These are phyloP conservation scores for Apis florea DNA, from an alignment of 1,140 invertebrate genomes.

Conservation along the genomic window DNA sequence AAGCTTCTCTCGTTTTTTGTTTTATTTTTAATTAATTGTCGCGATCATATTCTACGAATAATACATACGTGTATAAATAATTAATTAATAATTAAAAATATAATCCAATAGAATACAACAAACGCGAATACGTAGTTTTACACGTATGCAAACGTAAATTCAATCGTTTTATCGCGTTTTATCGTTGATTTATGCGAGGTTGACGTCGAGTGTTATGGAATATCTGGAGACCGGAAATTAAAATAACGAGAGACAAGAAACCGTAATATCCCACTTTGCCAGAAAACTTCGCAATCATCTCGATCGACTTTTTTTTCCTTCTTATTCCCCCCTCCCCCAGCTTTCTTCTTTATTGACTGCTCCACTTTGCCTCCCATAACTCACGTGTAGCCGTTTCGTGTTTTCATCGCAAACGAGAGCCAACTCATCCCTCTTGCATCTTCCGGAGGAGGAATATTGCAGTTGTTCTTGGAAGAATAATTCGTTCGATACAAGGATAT, in stretches of 20 bases:
- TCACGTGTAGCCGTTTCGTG: not conserved
- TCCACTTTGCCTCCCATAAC: not conserved
- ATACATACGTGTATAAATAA: no score
- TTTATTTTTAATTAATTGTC: no score
- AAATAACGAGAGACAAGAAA: slow-evolving; percentile 3
- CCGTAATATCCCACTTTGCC: not conserved
- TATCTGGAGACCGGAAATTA: not conserved
- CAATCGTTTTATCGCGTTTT: not conserved
- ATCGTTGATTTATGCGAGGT: not conserved
- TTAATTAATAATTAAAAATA: no score
- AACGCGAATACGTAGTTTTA: not conserved
- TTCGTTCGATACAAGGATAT: not conserved
- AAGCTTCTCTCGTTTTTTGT: no score
- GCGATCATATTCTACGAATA: no score
- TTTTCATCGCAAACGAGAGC: not conserved
- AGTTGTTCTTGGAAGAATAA: not conserved
- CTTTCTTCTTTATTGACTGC: not conserved
- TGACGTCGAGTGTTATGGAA: not conserved
- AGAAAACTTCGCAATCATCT: not conserved
- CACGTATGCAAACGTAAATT: not conserved
- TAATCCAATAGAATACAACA: no score
- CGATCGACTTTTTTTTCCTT: not conserved
- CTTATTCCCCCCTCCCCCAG: no score
- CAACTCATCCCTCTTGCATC: not conserved
- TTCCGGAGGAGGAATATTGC: not conserved